Base-by-base conservation (phyloP, 1,140 invertebrate genomes). In the Pogonomyrmex barbatus region DNA sequence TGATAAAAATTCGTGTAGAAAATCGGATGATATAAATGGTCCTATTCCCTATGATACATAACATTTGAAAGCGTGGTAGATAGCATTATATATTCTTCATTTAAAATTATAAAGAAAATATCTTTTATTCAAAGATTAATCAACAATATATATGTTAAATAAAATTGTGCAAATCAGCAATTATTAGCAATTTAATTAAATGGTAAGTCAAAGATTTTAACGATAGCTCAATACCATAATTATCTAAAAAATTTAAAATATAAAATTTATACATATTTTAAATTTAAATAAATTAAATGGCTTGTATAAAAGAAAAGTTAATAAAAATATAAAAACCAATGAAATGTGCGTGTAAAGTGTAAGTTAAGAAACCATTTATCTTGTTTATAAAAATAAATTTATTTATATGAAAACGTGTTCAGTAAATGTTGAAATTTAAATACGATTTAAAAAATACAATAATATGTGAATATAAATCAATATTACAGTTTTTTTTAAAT, bases 121-220 rank as follows among this genome's bases (percentile, higher is more conserved):
- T 45, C 42, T 58, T 42, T 42, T 58, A 42, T 47, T 17, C 9
- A 60, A 60, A 1, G 8, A 33, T 52, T 70, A 52, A 17, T 52
- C 4, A 63, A n/a, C 17, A 9, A 78, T 1, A 42, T 12, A 14
- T 42, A 33, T 52, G 8, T 12, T 63, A 30, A 63, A 33, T 36
- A n/a, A 42, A 42, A 24, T 39, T 8, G 47, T 65, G 24, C 30
- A n/a, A 36, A 14, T n/a, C 17, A 30, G 24, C 33, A 24, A 68
- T 30, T 17, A 17, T 42, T 24, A 24, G 47, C n/a, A 68, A 68
- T 79, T 79, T 54, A 52, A 79, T 52, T 68, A 68, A 79, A 39
- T 8, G 62, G 62, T 79, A 79, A 79, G 60, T 78, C 10, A 36
- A 36, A 2, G 52, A 24, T 33, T 10, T 30, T 50, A 71, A 33